phyloP scores from a whole-genome alignment of 92 coral and sea anemone species.

The Zoanthus sansibaricus region DNA sequence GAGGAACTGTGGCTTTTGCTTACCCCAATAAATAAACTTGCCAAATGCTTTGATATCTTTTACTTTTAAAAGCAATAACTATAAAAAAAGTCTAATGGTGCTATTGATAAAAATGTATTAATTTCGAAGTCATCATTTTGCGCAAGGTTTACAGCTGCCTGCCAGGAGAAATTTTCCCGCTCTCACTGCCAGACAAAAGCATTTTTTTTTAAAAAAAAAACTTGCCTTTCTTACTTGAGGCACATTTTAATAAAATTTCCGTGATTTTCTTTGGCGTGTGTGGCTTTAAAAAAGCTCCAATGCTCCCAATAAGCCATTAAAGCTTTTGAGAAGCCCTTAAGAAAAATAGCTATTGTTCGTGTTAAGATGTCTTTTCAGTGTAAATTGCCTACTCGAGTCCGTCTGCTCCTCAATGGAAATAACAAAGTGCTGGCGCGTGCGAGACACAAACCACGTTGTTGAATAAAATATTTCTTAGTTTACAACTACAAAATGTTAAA shows the following conservation, averaged over 20 bases:
- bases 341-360: slow-evolving; percentile 19
- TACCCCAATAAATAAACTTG: slow-evolving; percentile 44
- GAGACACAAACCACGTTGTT: slow-evolving; percentile 7
- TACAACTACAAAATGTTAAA: slow-evolving; percentile 76
- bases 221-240: slow-evolving; percentile 1
- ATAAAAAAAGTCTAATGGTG: slow-evolving; percentile 77
- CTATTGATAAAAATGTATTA: slow-evolving; percentile 88
- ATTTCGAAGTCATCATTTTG: slow-evolving; percentile 73
- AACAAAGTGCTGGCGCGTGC: slow-evolving; percentile 50
- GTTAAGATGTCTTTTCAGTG: slow-evolving; percentile 51
- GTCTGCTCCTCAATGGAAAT: slow-evolving; percentile 12
- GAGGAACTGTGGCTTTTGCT: slow-evolving; percentile 34
- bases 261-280: slow-evolving; percentile 61
- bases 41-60: slow-evolving; percentile 57
- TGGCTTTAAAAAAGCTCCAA: slow-evolving; percentile 66
- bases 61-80: slow-evolving; percentile 55
- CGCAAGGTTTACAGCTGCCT: slow-evolving; percentile 59
- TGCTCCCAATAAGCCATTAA: slow-evolving; percentile 73
- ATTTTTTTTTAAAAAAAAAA: neutral
- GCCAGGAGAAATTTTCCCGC: slow-evolving; percentile 23
- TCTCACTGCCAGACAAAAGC: slow-evolving; percentile 53
- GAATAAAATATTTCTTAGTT: slow-evolving; percentile 54
- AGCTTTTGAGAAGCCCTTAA: slow-evolving; percentile 59
- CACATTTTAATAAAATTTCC: slow-evolving; percentile 83
- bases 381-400: slow-evolving; percentile 35